These are phyloP conservation scores for Tenualosa ilisha DNA, from an alignment of 2,797 vertebrate species.

Conservation along the genomic window DNA sequence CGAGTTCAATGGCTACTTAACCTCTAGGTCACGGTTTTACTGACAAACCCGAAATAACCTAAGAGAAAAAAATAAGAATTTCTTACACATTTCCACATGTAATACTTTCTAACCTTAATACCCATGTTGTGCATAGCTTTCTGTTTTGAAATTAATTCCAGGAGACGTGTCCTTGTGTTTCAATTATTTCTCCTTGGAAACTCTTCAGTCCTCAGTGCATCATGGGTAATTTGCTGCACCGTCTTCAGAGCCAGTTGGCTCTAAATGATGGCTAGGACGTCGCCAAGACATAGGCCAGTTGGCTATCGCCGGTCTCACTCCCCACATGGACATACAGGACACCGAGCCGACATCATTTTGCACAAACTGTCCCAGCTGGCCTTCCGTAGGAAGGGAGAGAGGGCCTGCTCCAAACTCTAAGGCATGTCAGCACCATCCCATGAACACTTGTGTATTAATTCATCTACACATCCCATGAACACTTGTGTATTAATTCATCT, in stretches of 20 bases:
- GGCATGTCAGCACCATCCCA: constrained; percentile 38
- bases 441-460: constrained; percentile 49
- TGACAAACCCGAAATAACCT: background rate
- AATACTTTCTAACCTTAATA: background rate
- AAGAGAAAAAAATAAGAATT: background rate
- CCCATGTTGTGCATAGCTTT: background rate
- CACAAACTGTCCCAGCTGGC: background rate
- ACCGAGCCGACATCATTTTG: background rate
- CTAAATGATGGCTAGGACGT: background rate
- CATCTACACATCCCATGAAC: too few species aligned
- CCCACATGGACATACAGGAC: background rate
- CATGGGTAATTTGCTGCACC: background rate
- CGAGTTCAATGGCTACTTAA: background rate
- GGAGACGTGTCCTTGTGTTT: background rate
- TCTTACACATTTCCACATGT: background rate
- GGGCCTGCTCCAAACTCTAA: background rate
- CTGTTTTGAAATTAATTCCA: background rate
- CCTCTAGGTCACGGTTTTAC: background rate
- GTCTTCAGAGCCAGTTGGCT: background rate
- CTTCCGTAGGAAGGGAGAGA: background rate
- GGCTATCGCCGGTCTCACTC: background rate
- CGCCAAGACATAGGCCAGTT: background rate
- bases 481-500: too few species aligned
- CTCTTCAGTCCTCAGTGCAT: background rate
- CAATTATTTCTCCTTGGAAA: background rate